Base-by-base conservation (phyloP, 2,797 vertebrate species). In the Cossypha niveicapilla region DNA sequence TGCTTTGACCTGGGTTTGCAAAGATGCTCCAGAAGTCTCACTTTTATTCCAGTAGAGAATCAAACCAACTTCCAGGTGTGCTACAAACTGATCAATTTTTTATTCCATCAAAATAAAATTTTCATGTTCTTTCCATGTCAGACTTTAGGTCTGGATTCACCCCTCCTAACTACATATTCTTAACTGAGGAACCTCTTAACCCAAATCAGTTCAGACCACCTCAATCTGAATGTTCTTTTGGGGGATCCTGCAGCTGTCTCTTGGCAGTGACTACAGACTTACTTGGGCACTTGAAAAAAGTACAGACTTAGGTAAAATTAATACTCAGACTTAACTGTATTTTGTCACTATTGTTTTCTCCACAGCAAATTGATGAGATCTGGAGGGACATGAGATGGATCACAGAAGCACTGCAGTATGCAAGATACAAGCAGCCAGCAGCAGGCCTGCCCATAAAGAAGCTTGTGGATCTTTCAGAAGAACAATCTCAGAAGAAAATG, bases 341-440 rank as follows among this genome's bases (percentile, higher is more conserved):
- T 65, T 87, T 80, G 51, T 65, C 42, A n/a, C 41, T 30, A 3
- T 48, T 54, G 15, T 83, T 66, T 96, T 48, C 80, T 90, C 54
- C 73, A 80, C 88, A 99, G 98, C 98, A 99, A 98, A 98, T 97
- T 85, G 98, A 99, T 96, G 98, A 98, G 97, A 98, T 98, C 74
- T 98, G 98, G 98, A 98, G 97, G 86, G 98, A 98, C 93, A 97
- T 98, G 96, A 98, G 98, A 42, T 99, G 99, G 99, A 98, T 99
- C 85, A 99, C 98, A 8, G 99, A 99, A 76, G 99, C 98, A 6
- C 97, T 99, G 71, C 99, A 99, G 97, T 99, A 98, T 34, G 99
- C 99, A 10, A 98, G 99, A 78, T 99, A 99, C 97, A 99, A 98
- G 91, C 99, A 99, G 84, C 98, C 99, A 2, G 96, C 97, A 19